These are phyloP conservation scores for Callosobruchus maculatus DNA, from an alignment of 2,888 invertebrate species.

Conservation along the genomic window DNA sequence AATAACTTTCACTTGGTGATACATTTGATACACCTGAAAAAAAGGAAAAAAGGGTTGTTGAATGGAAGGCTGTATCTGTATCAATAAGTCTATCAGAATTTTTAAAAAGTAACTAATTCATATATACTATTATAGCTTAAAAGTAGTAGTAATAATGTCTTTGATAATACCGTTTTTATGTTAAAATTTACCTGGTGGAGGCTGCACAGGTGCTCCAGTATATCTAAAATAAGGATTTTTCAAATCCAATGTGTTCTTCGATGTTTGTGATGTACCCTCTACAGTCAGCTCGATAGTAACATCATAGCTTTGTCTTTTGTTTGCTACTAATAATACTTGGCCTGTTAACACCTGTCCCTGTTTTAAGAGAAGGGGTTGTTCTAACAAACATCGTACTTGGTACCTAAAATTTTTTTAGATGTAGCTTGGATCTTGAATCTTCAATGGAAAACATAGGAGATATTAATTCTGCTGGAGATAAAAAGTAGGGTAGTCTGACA, in stretches of 20 bases:
- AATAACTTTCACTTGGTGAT: slow-evolving; percentile 92
- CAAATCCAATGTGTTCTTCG: slow-evolving; percentile 89
- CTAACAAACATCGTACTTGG: slow-evolving; percentile 83
- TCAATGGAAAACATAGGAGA: background rate
- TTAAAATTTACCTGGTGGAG: slow-evolving; percentile 63
- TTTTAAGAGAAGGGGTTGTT: slow-evolving; percentile 90
- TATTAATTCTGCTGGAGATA: background rate
- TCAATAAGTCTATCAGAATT: too few species aligned
- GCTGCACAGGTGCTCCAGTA: slow-evolving; percentile 86
- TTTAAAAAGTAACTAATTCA: too few species aligned
- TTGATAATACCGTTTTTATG: background rate
- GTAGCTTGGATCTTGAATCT: background rate
- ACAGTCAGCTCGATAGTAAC: slow-evolving; percentile 92
- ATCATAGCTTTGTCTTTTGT: slow-evolving; percentile 97
- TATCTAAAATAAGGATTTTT: slow-evolving; percentile 99
- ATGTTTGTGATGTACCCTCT: slow-evolving; percentile 82
- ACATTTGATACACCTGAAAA: slow-evolving; percentile 67
- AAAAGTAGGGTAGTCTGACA: background rate
- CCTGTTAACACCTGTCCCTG: slow-evolving; percentile 90
- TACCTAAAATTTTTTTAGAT: slow-evolving; percentile 1
- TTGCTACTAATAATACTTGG: slow-evolving; percentile 82
- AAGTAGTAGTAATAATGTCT: too few species aligned
- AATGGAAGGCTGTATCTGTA: too few species aligned
- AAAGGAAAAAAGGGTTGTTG: background rate
- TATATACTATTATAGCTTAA: too few species aligned